Conservation (phyloP, 1,140 invertebrate genomes). For the Hormaphis cornu region DNA sequence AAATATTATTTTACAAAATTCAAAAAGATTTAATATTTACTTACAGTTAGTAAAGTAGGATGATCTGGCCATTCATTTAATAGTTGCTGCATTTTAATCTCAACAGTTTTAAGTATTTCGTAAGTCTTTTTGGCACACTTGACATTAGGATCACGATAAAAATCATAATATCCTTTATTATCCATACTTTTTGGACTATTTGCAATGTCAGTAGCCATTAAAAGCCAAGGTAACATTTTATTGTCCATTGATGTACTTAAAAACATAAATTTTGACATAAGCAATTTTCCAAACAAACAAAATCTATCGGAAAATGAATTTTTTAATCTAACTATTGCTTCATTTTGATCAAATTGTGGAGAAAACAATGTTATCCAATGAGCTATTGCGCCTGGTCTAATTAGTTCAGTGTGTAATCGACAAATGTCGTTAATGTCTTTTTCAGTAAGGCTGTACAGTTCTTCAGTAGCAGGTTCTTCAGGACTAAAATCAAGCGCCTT, state of each 20-base stretch:
- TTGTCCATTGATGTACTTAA: constrained; percentile 47
- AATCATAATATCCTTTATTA: constrained; percentile 50
- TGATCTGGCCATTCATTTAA: constrained; percentile 81
- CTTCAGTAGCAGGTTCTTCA: neutral
- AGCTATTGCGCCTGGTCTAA: constrained; percentile 47
- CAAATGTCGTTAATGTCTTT: constrained; percentile 51
- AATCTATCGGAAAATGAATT: constrained; percentile 46
- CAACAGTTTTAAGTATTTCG: constrained; percentile 56
- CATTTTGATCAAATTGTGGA: constrained; percentile 45
- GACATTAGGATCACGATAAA: constrained; percentile 79
- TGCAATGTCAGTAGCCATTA: constrained; percentile 36
- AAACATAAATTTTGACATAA: constrained; percentile 34
- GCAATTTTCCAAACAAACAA: constrained; percentile 44
- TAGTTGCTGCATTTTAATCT: constrained; percentile 55
- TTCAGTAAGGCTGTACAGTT: constrained; percentile 43
- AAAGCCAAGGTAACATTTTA: constrained; percentile 48
- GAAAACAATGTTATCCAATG: constrained; percentile 47
- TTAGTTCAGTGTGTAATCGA: constrained; percentile 52
- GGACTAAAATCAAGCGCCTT: neutral
- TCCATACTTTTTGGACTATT: constrained; percentile 1
- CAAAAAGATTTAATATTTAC: constrained; percentile 35
- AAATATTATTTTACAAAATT: constrained; percentile 23
- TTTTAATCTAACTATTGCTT: constrained; percentile 42
- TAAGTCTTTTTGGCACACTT: constrained; percentile 63
- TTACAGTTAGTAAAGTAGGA: constrained; percentile 69